Conservation (phyloP, 2,888 invertebrate genomes). For the Petrolisthes cinctipes region DNA sequence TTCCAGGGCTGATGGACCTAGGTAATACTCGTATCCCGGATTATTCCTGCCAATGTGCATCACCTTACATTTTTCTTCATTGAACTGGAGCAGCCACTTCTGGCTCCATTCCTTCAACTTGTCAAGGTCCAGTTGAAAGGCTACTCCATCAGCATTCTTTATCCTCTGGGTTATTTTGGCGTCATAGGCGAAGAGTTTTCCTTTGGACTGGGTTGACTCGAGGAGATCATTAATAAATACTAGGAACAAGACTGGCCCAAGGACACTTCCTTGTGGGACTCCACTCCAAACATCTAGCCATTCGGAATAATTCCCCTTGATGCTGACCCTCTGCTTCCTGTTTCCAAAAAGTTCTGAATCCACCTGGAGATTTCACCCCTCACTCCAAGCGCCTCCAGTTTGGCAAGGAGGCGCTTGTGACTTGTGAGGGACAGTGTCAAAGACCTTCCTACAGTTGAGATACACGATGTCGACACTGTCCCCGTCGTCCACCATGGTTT, state of each 20-base stretch:
- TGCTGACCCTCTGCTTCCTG: neutral
- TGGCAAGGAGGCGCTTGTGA: too few relatives aligned
- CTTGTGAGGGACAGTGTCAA: neutral
- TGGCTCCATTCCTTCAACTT: too few relatives aligned
- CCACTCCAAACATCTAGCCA: constrained; percentile 7
- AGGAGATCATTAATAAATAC: neutral
- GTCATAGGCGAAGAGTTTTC: neutral
- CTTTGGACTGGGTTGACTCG: neutral
- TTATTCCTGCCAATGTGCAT: constrained; percentile 4
- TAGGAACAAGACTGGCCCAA: too few relatives aligned
- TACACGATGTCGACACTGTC: neutral
- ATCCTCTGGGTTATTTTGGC: neutral
- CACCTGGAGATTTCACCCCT: too few relatives aligned
- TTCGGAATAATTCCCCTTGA: neutral
- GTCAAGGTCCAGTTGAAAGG: too few relatives aligned
- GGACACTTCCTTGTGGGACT: neutral
- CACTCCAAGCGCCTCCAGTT: too few relatives aligned
- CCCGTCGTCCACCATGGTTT: neutral
- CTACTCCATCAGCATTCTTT: neutral
- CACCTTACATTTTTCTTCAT: neutral
- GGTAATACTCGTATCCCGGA: neutral
- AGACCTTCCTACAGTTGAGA: constrained; percentile 14
- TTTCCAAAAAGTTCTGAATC: too few relatives aligned
- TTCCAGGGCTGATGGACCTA: neutral
- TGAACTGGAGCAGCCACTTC: neutral